Evolutionary conservation across 2,888 invertebrate genomes (phyloP).

Genomic region (Eretmocerus hayati): DNA sequence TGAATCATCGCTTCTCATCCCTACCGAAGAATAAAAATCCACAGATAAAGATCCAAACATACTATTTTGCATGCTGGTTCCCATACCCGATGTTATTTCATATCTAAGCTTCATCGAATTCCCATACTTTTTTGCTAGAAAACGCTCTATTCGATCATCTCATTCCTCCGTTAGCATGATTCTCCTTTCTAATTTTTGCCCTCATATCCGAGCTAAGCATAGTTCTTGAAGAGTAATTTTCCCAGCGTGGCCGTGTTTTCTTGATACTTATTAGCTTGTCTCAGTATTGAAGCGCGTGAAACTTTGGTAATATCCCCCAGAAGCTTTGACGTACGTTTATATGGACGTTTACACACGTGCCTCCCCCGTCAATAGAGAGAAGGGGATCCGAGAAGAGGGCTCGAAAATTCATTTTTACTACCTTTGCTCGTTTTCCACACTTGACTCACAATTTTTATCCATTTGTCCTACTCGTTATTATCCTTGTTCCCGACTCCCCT

Average conservation of each 20-base stretch:
- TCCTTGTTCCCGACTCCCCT: too few species aligned
- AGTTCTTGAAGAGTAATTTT: constrained; percentile 41
- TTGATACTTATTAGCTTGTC: constrained; percentile 42
- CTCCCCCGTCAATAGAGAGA: constrained; percentile 2
- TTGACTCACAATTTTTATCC: constrained; percentile 5
- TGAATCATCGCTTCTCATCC: too few species aligned
- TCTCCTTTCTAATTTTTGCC: constrained; percentile 4
- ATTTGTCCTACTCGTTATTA: not conserved
- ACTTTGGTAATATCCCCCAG: constrained; percentile 35
- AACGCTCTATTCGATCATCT: not conserved
- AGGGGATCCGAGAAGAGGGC: constrained; percentile 1
- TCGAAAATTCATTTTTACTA: constrained; percentile 19
- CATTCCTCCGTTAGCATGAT: not conserved
- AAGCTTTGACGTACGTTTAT: not conserved
- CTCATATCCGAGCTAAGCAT: constrained; percentile 13
- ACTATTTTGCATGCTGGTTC: too few species aligned
- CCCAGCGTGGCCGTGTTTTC: constrained; percentile 34
- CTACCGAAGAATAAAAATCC: too few species aligned
- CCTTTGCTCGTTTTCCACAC: constrained; percentile 3
- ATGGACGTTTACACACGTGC: constrained; percentile 18
- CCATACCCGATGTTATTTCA: too few species aligned
- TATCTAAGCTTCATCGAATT: too few species aligned
- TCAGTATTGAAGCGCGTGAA: constrained; percentile 23
- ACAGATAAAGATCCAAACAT: too few species aligned
- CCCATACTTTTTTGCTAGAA: too few species aligned